Evolutionary conservation across 2,888 invertebrate species (phyloP).

Genomic region (Pollenia labialis): DNA sequence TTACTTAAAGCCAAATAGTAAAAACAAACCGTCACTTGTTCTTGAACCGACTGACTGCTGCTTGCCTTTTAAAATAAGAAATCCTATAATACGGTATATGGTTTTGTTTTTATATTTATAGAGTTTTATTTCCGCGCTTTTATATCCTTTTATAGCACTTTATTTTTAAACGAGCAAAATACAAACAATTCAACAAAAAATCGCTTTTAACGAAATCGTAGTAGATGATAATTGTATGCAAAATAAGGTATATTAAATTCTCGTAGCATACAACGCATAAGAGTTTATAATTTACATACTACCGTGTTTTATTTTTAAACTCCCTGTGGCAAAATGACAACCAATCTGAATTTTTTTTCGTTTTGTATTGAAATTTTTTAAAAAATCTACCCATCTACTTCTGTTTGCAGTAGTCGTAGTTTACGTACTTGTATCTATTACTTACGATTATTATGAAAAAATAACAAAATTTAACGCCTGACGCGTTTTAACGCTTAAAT

Average conservation of each 20-base stretch:
- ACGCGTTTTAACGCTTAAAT: constrained; percentile 68
- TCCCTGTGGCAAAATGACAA: constrained; percentile 58
- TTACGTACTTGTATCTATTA: not conserved
- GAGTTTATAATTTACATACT: constrained; percentile 23
- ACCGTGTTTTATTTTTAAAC: constrained; percentile 3
- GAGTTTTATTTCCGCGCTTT: constrained; percentile 40
- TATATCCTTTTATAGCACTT: not conserved
- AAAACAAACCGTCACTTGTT: not conserved
- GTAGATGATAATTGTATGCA: not conserved
- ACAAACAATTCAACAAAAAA: not conserved
- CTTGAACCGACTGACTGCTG: constrained; percentile 8
- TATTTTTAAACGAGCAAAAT: not conserved
- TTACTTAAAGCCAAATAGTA: not conserved
- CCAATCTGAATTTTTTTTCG: constrained; percentile 26
- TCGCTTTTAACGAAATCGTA: not conserved
- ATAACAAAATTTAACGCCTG: constrained; percentile 61
- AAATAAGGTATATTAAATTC: not conserved
- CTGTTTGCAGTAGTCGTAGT: not conserved
- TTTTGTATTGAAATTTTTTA: constrained; percentile 26
- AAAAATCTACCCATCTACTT: constrained; percentile 1
- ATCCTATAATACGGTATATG: not conserved
- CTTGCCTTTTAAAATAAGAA: constrained; percentile 14
- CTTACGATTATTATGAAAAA: constrained; percentile 26
- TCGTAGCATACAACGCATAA: constrained; percentile 6
- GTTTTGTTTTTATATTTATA: constrained; percentile 40